These are phyloP conservation scores for Numenius phaeopus DNA, from an alignment of 2,797 vertebrate species.

Conservation along the genomic window DNA sequence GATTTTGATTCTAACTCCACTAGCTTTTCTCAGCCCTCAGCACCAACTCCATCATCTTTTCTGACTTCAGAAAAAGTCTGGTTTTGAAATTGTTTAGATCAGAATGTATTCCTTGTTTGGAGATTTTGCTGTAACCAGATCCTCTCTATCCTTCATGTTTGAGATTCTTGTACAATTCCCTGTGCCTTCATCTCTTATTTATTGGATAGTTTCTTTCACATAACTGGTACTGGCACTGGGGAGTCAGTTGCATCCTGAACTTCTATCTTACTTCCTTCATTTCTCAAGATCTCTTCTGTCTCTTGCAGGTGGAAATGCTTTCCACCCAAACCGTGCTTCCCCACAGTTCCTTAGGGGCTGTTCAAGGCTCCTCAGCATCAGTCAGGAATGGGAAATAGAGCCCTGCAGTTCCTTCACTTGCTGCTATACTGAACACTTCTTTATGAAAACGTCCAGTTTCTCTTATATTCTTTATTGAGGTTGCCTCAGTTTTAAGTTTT, in stretches of 20 bases:
- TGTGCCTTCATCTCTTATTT: background rate
- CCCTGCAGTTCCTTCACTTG: background rate
- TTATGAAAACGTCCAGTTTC: background rate
- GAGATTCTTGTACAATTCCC: background rate
- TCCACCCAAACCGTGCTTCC: background rate
- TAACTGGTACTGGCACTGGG: background rate
- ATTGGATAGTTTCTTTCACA: background rate
- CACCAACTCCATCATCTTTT: background rate
- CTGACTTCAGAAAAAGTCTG: background rate
- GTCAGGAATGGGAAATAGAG: background rate
- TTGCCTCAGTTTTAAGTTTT: background rate
- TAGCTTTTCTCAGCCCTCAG: background rate
- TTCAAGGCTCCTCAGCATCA: background rate
- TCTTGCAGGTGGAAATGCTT: background rate
- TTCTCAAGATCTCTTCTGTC: background rate
- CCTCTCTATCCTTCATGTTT: background rate
- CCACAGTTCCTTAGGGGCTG: background rate
- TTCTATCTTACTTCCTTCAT: background rate
- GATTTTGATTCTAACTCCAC: background rate
- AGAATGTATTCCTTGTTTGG: background rate
- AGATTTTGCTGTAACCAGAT: background rate
- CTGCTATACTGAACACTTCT: background rate
- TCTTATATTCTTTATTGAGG: background rate
- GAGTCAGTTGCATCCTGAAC: background rate
- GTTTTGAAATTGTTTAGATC: accelerated